phyloP scores from a whole-genome alignment of 2,888 invertebrate genomes.

The Troides oblongomaculatus region DNA sequence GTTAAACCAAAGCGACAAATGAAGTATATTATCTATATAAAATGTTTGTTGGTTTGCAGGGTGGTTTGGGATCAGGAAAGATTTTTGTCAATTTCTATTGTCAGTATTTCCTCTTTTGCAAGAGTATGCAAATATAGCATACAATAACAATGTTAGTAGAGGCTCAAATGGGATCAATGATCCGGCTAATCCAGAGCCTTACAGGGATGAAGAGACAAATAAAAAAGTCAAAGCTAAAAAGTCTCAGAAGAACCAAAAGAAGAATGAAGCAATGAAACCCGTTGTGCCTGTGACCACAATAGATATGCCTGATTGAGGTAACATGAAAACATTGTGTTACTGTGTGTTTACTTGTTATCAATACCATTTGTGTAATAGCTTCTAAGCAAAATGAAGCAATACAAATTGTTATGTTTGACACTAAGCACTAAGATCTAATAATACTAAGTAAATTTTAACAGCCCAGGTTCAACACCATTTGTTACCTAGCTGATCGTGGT shows the following conservation, averaged over 20 bases:
- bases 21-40: background rate
- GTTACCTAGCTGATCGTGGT: no score
- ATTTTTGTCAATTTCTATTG: slow-evolving; percentile 97
- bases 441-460: slow-evolving; percentile 18
- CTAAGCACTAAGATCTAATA: slow-evolving; percentile 46
- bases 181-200: slow-evolving; percentile 67
- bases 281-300: slow-evolving; percentile 94
- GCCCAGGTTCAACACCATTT: no score
- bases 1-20: background rate
- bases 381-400: slow-evolving; percentile 59
- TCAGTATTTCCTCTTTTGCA: slow-evolving; percentile 96
- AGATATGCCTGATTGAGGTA: slow-evolving; percentile 92
- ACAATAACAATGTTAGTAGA: slow-evolving; percentile 83
- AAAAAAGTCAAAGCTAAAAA: slow-evolving; percentile 81
- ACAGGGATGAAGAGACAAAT: slow-evolving; percentile 66
- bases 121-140: slow-evolving; percentile 99
- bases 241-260: slow-evolving; percentile 84
- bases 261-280: slow-evolving; percentile 89
- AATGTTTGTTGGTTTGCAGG: slow-evolving; percentile 76
- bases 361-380: slow-evolving; percentile 48
- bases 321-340: slow-evolving; percentile 32
- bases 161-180: slow-evolving; percentile 58
- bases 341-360: slow-evolving; percentile 67
- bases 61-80: slow-evolving; percentile 99
- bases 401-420: slow-evolving; percentile 70